Percentiles rank a stretch among this genome's conserved stretches.
Evolutionary conservation across 2,797 vertebrate species (phyloP).

Genomic region (Neosalanx taihuensis): DNA sequence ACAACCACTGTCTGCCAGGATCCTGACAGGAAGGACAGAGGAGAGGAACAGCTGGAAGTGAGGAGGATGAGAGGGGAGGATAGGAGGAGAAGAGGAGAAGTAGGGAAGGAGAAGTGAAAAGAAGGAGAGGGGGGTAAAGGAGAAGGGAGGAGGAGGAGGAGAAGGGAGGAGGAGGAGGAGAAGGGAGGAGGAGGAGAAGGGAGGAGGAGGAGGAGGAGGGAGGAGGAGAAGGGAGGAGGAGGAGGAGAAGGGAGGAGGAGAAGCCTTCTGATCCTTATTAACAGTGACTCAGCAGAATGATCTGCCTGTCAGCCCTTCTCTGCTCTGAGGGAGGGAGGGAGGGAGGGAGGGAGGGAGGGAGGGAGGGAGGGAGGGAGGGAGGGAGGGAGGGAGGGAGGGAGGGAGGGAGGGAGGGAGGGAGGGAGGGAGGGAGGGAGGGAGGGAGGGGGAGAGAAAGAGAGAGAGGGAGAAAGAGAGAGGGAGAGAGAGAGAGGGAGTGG

Average conservation of each 20-base stretch:
- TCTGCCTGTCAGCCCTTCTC: conserved; percentile 65
- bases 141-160: too few relatives aligned
- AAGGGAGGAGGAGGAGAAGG: conserved; percentile 45
- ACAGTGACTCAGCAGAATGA: conserved; percentile 71
- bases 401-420: conserved; percentile 1
- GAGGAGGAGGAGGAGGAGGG: conserved; percentile 59
- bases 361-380: conserved; percentile 12
- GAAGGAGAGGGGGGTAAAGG: too few relatives aligned
- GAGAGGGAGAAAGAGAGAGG: conserved; percentile 15
- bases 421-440: conserved; percentile 25
- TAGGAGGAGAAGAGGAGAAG: too few relatives aligned
- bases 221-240: neutral
- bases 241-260: conserved; percentile 41
- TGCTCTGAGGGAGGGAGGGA: conserved; percentile 13
- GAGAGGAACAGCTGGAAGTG: too few relatives aligned
- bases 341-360: neutral
- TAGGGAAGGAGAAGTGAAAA: too few relatives aligned
- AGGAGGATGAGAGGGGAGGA: too few relatives aligned
- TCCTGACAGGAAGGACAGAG: too few relatives aligned
- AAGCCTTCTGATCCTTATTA: conserved; percentile 73
- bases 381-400: neutral
- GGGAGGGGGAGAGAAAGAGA: conserved; percentile 14
- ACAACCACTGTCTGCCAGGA: too few relatives aligned
- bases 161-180: too few relatives aligned
- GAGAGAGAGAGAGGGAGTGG: conserved; percentile 20